Evolutionary conservation across 2,113 vertebrate genomes (phyloP), one percentile per base, ranked within the genome.

Genomic region (Pollimyrus isidori): DNA sequence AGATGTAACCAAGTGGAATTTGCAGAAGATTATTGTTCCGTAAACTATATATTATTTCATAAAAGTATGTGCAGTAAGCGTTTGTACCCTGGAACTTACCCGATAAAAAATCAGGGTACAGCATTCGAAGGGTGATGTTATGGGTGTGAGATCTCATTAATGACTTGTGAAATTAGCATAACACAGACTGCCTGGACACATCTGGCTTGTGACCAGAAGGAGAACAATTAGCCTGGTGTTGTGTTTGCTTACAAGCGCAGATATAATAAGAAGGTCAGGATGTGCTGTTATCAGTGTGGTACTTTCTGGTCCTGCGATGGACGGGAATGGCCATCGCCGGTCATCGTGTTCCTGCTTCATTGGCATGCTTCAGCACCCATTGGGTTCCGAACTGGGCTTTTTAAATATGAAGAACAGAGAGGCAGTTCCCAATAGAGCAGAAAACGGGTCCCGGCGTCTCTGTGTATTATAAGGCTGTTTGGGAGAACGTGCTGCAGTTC

Each of bases 181-280:
- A 48, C n/a, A 86, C 13, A 86, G 52, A 86, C 84, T 50, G n/a
- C n/a, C 48, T 7, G 84, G 84, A 86, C 84, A 86, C n/a, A n/a
- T 86, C 13, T 86, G 84, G 45, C 45, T 23, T 52, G 84, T 52
- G 45, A 48, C n/a, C 84, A 86, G 5, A 15, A 26, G 45, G 82
- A 86, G 48, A 86, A 26, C 84, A 50, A 49, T 86, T 86, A 30
- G 84, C 13, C 10, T 45, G 35, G 42, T 50, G 21, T 86, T 86
- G 9, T 86, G 48, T 86, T 15, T 50, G 48, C 48, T 50, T 45
- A 26, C 26, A 10, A 26, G 45, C 26, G 48, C 46, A 50, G 84
- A 86, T 69, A 52, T 50, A 50, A 50, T 86, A 50, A 30, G 48
- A 49, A 50, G 84, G 84, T 50, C 84, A 1, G 23, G 46, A 23